Conservation (phyloP, 2,888 invertebrate species). For the Chalcis sispes region DNA sequence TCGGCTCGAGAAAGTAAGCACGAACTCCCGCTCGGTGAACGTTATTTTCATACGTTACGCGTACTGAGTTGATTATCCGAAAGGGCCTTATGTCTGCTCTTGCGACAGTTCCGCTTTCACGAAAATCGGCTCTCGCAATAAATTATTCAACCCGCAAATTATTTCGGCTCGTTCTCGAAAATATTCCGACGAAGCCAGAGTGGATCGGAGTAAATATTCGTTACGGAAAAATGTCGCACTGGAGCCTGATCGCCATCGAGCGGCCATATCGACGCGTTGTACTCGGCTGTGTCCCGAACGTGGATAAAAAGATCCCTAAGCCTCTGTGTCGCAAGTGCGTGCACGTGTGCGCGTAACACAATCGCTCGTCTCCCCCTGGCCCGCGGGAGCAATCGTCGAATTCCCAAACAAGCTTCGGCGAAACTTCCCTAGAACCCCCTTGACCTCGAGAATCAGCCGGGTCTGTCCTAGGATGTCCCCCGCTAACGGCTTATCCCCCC, state of each 20-base stretch:
- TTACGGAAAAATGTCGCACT: too few species aligned
- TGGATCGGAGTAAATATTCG: too few species aligned
- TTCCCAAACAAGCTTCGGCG: constrained; percentile 11
- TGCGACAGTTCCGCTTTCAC: constrained; percentile 27
- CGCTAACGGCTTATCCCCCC: too few species aligned
- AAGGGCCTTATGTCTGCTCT: neutral
- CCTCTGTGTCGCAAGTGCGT: too few species aligned
- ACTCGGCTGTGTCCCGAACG: neutral
- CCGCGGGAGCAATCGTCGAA: neutral
- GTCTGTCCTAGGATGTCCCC: neutral
- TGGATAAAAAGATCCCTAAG: constrained; percentile 5
- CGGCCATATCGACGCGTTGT: too few species aligned
- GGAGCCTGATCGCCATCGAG: too few species aligned
- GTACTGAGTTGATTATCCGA: too few species aligned
- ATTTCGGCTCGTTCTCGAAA: neutral
- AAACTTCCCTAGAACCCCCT: constrained; percentile 21
- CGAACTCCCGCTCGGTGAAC: too few species aligned
- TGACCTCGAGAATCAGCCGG: constrained; percentile 9
- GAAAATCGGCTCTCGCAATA: constrained; percentile 9
- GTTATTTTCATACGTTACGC: too few species aligned
- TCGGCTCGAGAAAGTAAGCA: constrained; percentile 10
- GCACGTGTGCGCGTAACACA: too few species aligned
- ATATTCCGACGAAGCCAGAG: constrained; percentile 1
- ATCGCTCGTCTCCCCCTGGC: neutral
- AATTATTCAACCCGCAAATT: neutral